These are phyloP conservation scores for Drosophila buzzatii DNA, from an alignment of 2,888 invertebrate genomes.

Conservation along the genomic window DNA sequence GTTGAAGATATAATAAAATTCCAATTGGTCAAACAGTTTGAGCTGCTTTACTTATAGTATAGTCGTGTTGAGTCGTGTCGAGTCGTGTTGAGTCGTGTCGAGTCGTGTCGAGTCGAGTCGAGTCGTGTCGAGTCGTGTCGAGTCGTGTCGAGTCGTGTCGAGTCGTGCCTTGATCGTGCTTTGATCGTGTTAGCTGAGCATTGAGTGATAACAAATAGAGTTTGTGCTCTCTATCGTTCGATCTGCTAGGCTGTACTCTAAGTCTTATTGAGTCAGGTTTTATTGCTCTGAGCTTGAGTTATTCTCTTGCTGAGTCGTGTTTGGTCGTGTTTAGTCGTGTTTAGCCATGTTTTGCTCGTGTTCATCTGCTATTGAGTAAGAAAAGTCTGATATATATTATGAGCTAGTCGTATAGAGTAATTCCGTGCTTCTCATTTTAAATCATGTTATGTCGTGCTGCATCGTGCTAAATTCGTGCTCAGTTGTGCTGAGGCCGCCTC, in stretches of 20 bases:
- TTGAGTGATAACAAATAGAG: not conserved
- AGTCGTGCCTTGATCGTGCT: not conserved
- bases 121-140: not conserved
- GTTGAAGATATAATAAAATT: not conserved
- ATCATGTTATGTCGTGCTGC: too few species aligned
- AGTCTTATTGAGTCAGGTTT: not conserved
- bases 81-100: too few species aligned
- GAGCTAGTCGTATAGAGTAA: not conserved
- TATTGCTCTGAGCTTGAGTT: not conserved
- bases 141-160: not conserved
- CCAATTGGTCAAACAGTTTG: not conserved
- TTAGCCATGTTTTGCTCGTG: too few species aligned
- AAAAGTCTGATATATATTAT: too few species aligned
- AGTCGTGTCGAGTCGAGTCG: too few species aligned
- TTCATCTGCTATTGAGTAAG: too few species aligned
- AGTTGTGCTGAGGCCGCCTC: not conserved
- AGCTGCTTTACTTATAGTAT: not conserved
- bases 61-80: not conserved
- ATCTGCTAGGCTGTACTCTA: not conserved
- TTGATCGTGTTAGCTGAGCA: not conserved
- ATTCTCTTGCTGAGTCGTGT: not conserved
- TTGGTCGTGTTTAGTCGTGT: not conserved
- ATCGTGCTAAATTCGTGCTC: not conserved
- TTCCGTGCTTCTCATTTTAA: too few species aligned
- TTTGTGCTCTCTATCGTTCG: not conserved